Evolutionary conservation across 2,888 invertebrate species (phyloP).

Genomic region (Euphydryas editha): DNA sequence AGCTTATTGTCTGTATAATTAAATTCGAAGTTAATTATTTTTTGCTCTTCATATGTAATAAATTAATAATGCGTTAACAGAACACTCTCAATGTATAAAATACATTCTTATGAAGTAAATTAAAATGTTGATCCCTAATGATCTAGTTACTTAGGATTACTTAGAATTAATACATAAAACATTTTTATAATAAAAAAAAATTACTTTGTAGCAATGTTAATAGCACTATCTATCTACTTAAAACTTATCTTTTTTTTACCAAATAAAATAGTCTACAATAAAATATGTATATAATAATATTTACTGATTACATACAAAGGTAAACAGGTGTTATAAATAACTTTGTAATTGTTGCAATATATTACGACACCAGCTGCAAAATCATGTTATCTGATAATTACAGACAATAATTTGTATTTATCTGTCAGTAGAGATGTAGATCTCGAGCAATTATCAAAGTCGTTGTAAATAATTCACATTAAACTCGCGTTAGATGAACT

Average conservation of each 20-base stretch:
- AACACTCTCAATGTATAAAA: neutral
- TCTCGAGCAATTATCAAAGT: slow-evolving; percentile 40
- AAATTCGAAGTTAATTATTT: neutral
- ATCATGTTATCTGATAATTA: slow-evolving; percentile 37
- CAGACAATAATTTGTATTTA: slow-evolving; percentile 39
- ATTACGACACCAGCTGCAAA: slow-evolving; percentile 23
- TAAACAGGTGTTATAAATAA: slow-evolving; percentile 3
- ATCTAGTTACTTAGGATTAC: neutral
- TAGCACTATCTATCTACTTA: too few species aligned
- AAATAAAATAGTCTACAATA: too few species aligned
- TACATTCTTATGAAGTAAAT: neutral
- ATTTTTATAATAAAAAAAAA: too few species aligned
- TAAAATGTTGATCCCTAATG: neutral
- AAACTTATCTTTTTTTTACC: too few species aligned
- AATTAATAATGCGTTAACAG: neutral
- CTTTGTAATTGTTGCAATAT: slow-evolving; percentile 8
- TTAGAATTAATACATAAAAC: too few species aligned
- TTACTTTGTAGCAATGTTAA: too few species aligned
- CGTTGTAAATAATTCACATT: slow-evolving; percentile 44
- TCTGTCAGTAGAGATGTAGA: slow-evolving; percentile 40
- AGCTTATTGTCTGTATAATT: slow-evolving; percentile 6
- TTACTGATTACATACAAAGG: neutral
- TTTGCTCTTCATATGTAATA: neutral
- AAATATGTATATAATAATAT: too few species aligned
- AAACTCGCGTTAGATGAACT: slow-evolving; percentile 42